Percentiles rank a stretch among this genome's conserved stretches.
Evolutionary conservation across 1,140 invertebrate species (phyloP).

Genomic region (Sipha flava): DNA sequence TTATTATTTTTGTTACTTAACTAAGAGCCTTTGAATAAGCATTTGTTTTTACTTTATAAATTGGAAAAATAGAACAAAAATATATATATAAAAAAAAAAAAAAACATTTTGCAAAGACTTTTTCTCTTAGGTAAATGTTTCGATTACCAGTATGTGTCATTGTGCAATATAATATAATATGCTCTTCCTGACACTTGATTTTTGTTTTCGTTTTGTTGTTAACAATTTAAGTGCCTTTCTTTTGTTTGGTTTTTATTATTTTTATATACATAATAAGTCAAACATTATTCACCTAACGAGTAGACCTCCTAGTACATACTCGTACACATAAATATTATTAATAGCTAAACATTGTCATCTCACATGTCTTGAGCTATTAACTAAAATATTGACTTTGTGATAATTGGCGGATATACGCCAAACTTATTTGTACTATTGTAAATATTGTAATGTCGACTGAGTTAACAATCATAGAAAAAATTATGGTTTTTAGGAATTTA

Average conservation of each 20-base stretch:
- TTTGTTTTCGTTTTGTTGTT: conserved; percentile 32
- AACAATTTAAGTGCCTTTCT: conserved; percentile 32
- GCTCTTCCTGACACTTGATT: conserved; percentile 27
- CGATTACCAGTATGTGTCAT: conserved; percentile 16
- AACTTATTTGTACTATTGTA: conserved; percentile 25
- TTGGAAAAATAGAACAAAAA: neutral
- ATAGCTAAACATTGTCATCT: conserved; percentile 11
- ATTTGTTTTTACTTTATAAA: conserved; percentile 11
- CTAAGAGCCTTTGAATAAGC: neutral
- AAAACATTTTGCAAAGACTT: conserved; percentile 1
- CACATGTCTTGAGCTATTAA: conserved; percentile 9
- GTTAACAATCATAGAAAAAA: conserved; percentile 27
- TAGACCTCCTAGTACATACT: conserved; percentile 29
- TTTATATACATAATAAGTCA: conserved; percentile 25
- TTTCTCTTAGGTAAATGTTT: conserved; percentile 12
- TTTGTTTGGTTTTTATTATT: conserved; percentile 31
- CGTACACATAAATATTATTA: conserved; percentile 31
- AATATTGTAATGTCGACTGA: conserved; percentile 33
- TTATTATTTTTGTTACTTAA: neutral
- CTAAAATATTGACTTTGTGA: conserved; percentile 31
- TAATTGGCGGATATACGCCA: neutral
- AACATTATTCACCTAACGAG: conserved; percentile 24
- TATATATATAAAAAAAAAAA: too few relatives aligned
- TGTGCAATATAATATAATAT: conserved; percentile 24
- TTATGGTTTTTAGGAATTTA: conserved; percentile 27